phyloP scores from a whole-genome alignment of 1,140 invertebrate species.

The Trachelipus rathkii region DNA sequence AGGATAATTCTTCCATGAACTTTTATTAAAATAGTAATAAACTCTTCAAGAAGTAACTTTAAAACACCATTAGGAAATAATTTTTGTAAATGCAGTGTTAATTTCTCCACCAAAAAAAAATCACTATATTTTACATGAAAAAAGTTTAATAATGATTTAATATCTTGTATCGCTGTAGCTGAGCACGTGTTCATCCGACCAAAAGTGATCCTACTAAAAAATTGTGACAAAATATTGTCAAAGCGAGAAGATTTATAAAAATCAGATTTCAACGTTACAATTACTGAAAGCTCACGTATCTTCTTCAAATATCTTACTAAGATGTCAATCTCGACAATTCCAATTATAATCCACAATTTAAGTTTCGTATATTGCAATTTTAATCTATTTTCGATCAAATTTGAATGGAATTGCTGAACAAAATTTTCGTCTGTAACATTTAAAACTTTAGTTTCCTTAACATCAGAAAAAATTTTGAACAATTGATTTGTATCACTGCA shows the following conservation, averaged over 20 bases:
- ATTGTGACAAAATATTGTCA: not conserved
- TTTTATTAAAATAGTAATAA: not conserved
- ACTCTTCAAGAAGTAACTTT: not conserved
- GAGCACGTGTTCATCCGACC: not conserved
- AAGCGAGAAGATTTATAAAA: not conserved
- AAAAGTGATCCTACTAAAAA: not conserved
- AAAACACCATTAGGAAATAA: not conserved
- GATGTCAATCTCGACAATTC: no score
- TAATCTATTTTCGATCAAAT: no score
- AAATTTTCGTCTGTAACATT: no score
- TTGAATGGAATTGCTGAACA: no score
- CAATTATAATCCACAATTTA: no score
- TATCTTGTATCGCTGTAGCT: not conserved
- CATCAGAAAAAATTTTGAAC: no score
- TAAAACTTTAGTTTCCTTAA: no score
- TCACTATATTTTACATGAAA: not conserved
- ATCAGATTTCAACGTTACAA: not conserved
- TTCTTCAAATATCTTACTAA: not conserved
- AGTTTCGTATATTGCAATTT: no score
- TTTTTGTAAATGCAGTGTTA: not conserved
- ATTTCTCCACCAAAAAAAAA: not conserved
- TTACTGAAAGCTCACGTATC: not conserved
- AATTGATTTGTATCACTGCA: no score
- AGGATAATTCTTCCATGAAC: not conserved
- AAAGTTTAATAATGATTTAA: not conserved